A percentile compares a stretch with the other conserved stretches of the same genome.
These are phyloP conservation scores for Eretmocerus hayati DNA, from an alignment of 2,888 invertebrate genomes.

Conservation along the genomic window DNA sequence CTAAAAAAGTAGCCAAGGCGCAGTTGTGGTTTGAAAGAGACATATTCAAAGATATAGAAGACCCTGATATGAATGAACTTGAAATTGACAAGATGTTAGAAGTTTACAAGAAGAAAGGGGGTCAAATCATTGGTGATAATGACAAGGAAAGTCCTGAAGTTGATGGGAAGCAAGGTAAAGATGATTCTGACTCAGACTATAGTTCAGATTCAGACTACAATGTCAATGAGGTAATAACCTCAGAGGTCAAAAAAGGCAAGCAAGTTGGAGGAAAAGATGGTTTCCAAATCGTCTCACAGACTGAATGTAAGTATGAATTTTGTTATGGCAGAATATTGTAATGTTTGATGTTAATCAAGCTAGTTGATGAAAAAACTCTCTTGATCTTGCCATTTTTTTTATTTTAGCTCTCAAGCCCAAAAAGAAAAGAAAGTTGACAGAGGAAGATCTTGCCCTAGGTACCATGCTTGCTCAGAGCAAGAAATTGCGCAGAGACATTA, in stretches of 20 bases:
- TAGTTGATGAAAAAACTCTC: too few relatives aligned
- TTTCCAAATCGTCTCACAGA: conserved; percentile 62
- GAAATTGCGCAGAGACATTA: conserved; percentile 82
- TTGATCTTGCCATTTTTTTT: too few relatives aligned
- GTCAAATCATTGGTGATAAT: conserved; percentile 42
- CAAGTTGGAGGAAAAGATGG: conserved; percentile 52
- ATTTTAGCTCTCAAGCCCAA: conserved; percentile 19
- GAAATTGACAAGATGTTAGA: conserved; percentile 76
- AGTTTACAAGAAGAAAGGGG: conserved; percentile 67
- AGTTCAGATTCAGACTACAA: conserved; percentile 49
- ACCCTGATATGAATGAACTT: conserved; percentile 78
- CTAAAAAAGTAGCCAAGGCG: conserved; percentile 69
- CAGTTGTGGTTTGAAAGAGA: conserved; percentile 85
- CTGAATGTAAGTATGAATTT: conserved; percentile 48
- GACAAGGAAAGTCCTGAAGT: conserved; percentile 14
- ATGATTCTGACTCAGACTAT: conserved; percentile 25
- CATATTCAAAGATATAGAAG: conserved; percentile 69
- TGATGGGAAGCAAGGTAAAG: conserved; percentile 19
- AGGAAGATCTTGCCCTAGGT: conserved; percentile 88
- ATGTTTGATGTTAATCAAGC: too few relatives aligned
- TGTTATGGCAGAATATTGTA: too few relatives aligned
- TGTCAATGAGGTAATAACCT: conserved; percentile 40
- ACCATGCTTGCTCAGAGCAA: conserved; percentile 84
- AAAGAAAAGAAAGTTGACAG: conserved; percentile 64
- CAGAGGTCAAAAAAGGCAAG: conserved; percentile 30